A percentile compares a stretch with the other conserved stretches of the same genome.
Evolutionary conservation across 2,888 invertebrate genomes (phyloP).

Genomic region (Gastrophysa polygoni): DNA sequence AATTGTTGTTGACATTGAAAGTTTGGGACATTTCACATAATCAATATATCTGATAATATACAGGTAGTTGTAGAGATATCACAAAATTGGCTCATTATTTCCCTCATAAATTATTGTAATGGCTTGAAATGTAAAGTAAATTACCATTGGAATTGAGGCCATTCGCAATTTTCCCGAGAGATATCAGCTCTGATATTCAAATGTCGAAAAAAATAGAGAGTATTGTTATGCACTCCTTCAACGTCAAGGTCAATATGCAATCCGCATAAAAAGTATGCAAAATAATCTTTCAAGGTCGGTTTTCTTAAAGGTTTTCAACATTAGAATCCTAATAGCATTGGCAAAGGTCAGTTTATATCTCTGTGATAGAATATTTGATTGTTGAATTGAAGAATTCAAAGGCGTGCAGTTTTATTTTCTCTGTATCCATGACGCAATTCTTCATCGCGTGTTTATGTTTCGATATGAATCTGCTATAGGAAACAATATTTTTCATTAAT

Average conservation of each 20-base stretch:
- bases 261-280: neutral
- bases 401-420: too few relatives aligned
- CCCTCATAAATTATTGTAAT: too few relatives aligned
- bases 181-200: neutral
- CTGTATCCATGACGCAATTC: too few relatives aligned
- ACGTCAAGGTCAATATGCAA: neutral
- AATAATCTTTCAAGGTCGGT: neutral
- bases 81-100: too few relatives aligned
- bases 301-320: neutral
- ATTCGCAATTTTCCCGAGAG: neutral
- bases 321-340: neutral
- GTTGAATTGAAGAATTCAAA: too few relatives aligned
- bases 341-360: slow-evolving; percentile 21
- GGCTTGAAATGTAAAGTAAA: neutral
- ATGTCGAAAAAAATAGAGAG: neutral
- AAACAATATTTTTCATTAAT: too few relatives aligned
- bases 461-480: too few relatives aligned
- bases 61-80: too few relatives aligned
- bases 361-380: neutral
- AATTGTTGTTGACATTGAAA: too few relatives aligned
- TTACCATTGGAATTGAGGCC: neutral
- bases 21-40: too few relatives aligned
- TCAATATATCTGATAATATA: too few relatives aligned
- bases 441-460: too few relatives aligned
- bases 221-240: slow-evolving; percentile 1